Percentiles rank a stretch among this genome's conserved stretches.
phyloP scores from a whole-genome alignment of 2,113 vertebrate genomes.

The Centropus bengalensis region DNA sequence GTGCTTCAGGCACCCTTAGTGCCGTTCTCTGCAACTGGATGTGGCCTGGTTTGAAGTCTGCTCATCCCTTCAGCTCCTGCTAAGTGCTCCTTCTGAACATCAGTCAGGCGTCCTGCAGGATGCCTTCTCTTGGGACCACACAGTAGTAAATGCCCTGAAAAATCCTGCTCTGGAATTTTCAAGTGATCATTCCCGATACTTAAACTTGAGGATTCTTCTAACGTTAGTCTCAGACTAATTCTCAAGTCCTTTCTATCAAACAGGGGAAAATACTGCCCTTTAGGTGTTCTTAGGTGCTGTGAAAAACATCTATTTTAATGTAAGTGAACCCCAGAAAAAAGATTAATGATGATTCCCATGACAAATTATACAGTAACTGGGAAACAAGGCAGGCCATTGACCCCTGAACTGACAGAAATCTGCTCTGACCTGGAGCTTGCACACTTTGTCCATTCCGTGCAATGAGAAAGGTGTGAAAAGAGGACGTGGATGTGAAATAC shows the following conservation, averaged over 20 bases:
- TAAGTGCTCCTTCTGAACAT: not conserved
- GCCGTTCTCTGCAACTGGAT: not conserved
- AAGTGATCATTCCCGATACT: not conserved
- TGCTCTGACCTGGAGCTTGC: not conserved
- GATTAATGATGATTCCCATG: fast-evolving
- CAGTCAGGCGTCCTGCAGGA: not conserved
- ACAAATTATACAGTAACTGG: not conserved
- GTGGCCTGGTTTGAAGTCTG: not conserved
- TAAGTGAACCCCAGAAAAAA: not conserved
- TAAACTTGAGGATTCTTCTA: not conserved
- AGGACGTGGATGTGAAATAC: not conserved
- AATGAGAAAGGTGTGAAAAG: not conserved
- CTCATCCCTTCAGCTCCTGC: not conserved
- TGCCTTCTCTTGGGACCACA: not conserved
- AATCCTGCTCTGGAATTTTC: not conserved
- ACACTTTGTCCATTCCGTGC: not conserved
- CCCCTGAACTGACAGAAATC: not conserved
- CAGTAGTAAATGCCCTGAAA: not conserved
- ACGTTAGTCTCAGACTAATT: not conserved
- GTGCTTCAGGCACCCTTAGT: not conserved
- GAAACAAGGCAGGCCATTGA: not conserved
- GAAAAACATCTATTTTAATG: not conserved
- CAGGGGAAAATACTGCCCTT: not conserved
- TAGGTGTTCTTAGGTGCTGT: not conserved
- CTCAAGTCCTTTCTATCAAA: not conserved